Evolutionary conservation across 2,797 vertebrate species (phyloP), one percentile per base, ranked within the genome.

Genomic region (Chaunax sp.): DNA sequence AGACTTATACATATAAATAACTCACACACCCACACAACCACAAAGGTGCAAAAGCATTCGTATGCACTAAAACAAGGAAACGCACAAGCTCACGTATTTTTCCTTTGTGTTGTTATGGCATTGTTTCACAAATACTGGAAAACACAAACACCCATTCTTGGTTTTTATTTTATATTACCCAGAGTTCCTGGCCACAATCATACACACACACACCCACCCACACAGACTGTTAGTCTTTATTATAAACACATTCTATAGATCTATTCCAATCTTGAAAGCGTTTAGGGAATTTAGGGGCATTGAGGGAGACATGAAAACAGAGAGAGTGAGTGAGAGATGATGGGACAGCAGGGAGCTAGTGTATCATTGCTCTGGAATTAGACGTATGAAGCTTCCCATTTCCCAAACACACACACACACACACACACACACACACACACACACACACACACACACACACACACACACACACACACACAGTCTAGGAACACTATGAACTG

Each of bases 301-400:
- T 46, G 49, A 60, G 46, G 45, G 52, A 67, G 58, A 54, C 26
- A 58, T 61, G 45, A 60, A 56, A 70, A 62, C 51, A 40, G 46
- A 60, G n/a, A 71, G 56, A 51, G 33, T 0, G 20, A 69, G 66
- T 51, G 69, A 80, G 23, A 51, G 55, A 75, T 71, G 59, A 83
- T 68, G 55, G 55, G 62, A 61, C 23, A 43, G 38, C 33, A 57
- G 73, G 72, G 45, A 79, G 38, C 56, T 46, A 25, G 69, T 49
- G 52, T 58, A 58, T 78, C 64, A 82, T 37, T 54, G 63, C 61
- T 43, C 30, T 69, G 60, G 70, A 81, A 65, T 75, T 70, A 67
- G 64, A 81, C 71, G 75, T 58, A 59, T 46, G 51, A 78, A 49
- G 65, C 58, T 2, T 8, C n/a, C 41, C 55, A 54, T 59, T 63